phyloP scores from a whole-genome alignment of 2,113 vertebrate species.

The Oryzias curvinotus region DNA sequence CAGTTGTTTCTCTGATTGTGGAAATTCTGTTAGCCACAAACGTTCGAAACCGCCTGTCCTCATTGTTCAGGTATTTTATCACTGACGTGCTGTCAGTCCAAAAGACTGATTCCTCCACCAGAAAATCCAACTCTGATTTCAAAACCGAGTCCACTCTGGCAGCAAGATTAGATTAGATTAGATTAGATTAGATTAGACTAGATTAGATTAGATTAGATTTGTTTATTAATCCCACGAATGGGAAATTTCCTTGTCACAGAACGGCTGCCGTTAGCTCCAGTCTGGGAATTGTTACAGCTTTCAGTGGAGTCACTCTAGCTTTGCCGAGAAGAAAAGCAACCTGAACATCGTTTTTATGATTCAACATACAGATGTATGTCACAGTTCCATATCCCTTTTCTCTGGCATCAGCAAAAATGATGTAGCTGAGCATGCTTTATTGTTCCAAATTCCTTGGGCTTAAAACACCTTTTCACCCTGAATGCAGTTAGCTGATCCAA shows the following conservation, averaged over 20 bases:
- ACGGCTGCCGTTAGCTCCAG: not conserved
- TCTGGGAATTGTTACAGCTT: not conserved
- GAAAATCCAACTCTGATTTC: not conserved
- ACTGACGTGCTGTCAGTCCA: not conserved
- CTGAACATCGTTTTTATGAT: not conserved
- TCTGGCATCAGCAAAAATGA: not conserved
- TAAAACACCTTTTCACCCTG: not conserved
- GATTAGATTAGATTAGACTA: too few species aligned
- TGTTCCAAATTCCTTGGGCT: not conserved
- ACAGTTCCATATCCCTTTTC: not conserved
- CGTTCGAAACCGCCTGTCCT: not conserved
- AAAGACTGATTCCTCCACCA: not conserved
- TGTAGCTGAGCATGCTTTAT: not conserved
- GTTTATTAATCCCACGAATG: too few species aligned
- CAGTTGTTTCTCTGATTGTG: not conserved
- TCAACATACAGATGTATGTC: not conserved
- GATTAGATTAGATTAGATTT: too few species aligned
- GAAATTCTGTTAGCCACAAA: slow-evolving; percentile 1
- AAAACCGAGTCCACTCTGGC: not conserved
- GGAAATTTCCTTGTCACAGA: too few species aligned
- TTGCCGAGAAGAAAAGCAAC: not conserved
- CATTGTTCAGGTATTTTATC: not conserved
- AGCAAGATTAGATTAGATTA: too few species aligned
- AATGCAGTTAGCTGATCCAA: not conserved
- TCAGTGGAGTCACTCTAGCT: not conserved